These are phyloP conservation scores for Carassius gibelio DNA, from an alignment of 2,113 vertebrate genomes.

Conservation along the genomic window DNA sequence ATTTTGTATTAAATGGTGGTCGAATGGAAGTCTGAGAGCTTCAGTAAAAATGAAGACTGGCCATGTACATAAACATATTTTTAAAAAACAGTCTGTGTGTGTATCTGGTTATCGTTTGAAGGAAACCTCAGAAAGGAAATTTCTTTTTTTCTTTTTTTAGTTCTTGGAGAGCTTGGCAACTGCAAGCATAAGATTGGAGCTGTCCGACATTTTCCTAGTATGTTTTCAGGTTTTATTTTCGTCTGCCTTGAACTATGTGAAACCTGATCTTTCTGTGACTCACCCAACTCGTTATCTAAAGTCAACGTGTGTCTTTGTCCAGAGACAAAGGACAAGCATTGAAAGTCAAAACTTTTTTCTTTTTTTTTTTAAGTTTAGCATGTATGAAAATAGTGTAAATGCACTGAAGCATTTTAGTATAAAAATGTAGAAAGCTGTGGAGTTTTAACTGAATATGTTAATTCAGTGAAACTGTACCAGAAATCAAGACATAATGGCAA, in stretches of 20 bases:
- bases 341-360: background rate
- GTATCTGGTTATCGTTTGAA: background rate
- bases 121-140: no score
- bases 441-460: background rate
- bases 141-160: background rate
- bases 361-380: background rate
- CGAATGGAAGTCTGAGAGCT: background rate
- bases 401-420: background rate
- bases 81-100: conserved; percentile 3
- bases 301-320: conserved; percentile 55
- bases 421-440: background rate
- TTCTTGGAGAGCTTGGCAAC: conserved; percentile 12
- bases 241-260: conserved; percentile 64
- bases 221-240: conserved; percentile 74
- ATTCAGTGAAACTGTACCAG: background rate
- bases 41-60: background rate
- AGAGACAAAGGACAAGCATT: conserved; percentile 54
- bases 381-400: background rate
- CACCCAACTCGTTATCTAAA: conserved; percentile 61
- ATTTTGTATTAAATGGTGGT: background rate
- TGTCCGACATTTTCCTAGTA: conserved; percentile 70
- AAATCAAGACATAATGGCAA: background rate
- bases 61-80: background rate
- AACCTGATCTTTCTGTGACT: conserved; percentile 62
- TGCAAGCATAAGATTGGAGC: conserved; percentile 61